Percentiles rank a stretch among this genome's conserved stretches.
phyloP scores from a whole-genome alignment of 2,113 vertebrate genomes.

The Phycodurus eques region DNA sequence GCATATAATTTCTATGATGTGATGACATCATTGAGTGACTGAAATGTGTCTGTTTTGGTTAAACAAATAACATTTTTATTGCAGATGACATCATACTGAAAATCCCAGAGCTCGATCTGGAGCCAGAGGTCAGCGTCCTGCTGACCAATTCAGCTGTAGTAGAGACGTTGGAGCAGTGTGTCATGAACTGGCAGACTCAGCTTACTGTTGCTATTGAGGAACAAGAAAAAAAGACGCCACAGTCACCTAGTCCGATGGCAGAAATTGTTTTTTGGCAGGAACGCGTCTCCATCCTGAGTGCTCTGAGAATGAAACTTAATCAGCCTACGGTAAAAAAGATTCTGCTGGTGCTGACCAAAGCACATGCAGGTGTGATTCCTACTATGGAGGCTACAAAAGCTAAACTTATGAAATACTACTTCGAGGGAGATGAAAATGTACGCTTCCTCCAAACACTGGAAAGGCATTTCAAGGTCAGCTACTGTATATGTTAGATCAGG shows the following conservation, averaged over 20 bases:
- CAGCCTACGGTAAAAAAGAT: slow-evolving; percentile 79
- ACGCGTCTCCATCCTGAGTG: slow-evolving; percentile 72
- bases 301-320: slow-evolving; percentile 80
- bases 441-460: slow-evolving; percentile 84
- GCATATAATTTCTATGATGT: background rate
- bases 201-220: slow-evolving; percentile 78
- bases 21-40: background rate
- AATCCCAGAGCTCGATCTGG: slow-evolving; percentile 79
- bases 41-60: background rate
- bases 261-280: slow-evolving; percentile 88
- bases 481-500: too few relatives aligned
- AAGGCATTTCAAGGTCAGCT: slow-evolving; percentile 83
- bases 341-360: slow-evolving; percentile 73
- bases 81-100: slow-evolving; percentile 78
- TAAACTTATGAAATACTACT: slow-evolving; percentile 75
- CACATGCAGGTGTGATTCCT: slow-evolving; percentile 62
- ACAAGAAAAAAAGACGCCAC: slow-evolving; percentile 78
- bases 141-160: slow-evolving; percentile 63
- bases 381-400: slow-evolving; percentile 72
- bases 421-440: slow-evolving; percentile 81
- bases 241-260: slow-evolving; percentile 82
- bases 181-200: slow-evolving; percentile 83
- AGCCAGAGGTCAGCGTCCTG: slow-evolving; percentile 66
- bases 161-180: slow-evolving; percentile 78
- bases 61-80: background rate